Conservation (phyloP, 1,140 invertebrate species). For the Luehdorfia chinensis region DNA sequence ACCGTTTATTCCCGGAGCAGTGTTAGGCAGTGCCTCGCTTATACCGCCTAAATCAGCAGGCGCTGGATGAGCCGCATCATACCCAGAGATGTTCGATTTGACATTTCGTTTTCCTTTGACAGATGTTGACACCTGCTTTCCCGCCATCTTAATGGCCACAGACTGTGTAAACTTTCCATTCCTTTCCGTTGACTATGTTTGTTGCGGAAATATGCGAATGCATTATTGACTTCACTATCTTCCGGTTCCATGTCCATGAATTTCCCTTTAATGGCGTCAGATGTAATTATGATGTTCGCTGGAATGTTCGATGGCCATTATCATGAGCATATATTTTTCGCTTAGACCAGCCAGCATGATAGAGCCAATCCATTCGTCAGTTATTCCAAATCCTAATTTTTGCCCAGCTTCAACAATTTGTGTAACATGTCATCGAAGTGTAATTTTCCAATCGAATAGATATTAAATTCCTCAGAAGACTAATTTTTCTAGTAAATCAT, state of each 20-base stretch:
- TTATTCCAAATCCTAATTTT: neutral
- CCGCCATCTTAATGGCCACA: too few relatives aligned
- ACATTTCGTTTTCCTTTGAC: neutral
- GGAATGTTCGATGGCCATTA: neutral
- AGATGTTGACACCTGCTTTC: too few relatives aligned
- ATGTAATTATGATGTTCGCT: neutral
- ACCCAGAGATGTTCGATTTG: too few relatives aligned
- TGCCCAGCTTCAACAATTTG: neutral
- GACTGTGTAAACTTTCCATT: too few relatives aligned
- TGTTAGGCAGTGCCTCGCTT: too few relatives aligned
- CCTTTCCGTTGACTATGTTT: too few relatives aligned
- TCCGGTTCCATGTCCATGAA: neutral
- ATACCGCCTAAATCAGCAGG: too few relatives aligned
- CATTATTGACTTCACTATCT: neutral
- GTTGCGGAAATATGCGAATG: conserved; percentile 3
- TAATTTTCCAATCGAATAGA: neutral
- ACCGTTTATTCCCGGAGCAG: too few relatives aligned
- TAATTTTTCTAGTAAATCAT: neutral
- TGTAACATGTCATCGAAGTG: neutral
- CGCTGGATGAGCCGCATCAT: too few relatives aligned
- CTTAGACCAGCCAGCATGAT: neutral
- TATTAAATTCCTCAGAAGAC: neutral
- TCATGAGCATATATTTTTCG: neutral
- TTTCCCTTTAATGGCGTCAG: neutral
- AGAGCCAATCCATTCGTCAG: neutral